Base-by-base conservation (phyloP, 1,140 invertebrate genomes). In the Drosophila persimilis region DNA sequence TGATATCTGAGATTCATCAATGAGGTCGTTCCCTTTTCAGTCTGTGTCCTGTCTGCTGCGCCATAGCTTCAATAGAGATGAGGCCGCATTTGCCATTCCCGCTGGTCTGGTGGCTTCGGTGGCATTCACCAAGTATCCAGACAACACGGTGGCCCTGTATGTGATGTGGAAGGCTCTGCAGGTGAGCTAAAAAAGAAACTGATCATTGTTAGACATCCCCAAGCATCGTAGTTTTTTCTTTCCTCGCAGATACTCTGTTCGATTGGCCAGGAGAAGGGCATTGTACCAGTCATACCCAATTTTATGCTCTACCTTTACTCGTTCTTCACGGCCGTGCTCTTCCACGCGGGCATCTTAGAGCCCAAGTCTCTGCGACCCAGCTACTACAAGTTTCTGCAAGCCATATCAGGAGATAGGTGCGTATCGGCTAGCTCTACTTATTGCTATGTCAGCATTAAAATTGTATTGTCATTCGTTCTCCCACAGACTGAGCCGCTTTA, bases 371-470 rank as follows among this genome's bases (percentile, higher is more conserved):
- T 97, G 44, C 93, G 96, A 79, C 92, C 95, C 9, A 96, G 95
- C n/a, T 97, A 97, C 91, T 97, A 95, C 94, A 96, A 95, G 86
- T 97, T 97, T 91, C 92, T 97, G 31, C 93, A 95, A 60, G 94
- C 93, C 71, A 92, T 97, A 35, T 97, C 96, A 6, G 95, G 95
- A 43, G 94, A 95, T 91, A 94, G 94, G 95, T 62, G 47, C 74
- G 69, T n/a, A 95, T 92, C 35, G 44, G 17, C 9, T n/a, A 2
- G 6, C 22, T 13, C 8, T 0, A 13, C 1, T 5, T 39, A 13
- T 4, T 7, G n/a, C 9, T 35, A 3, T 31, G 26, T 62, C 15
- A 17, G 31, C 13, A 52, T 3, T 85, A 74, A 57, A 75, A 44
- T 48, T 43, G 26, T 50, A 75, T 47, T 48, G 35, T n/a, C 39